phyloP scores from a whole-genome alignment of 35 echinoderm and acorn worm genomes.

The Ptychodera flava region DNA sequence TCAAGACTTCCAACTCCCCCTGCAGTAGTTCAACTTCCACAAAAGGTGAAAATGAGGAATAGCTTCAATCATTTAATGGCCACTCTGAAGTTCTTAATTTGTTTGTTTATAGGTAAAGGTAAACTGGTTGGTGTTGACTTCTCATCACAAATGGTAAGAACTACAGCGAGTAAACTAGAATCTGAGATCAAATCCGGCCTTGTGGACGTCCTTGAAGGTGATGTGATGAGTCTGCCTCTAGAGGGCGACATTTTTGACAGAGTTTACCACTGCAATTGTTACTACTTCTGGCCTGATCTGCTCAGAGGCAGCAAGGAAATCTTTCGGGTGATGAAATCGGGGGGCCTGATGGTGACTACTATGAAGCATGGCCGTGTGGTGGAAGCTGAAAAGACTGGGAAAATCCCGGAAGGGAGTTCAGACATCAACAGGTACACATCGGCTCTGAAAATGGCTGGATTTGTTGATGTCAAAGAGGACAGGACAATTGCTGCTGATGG shows the following conservation, averaged over 20 bases:
- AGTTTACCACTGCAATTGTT: conserved; percentile 77
- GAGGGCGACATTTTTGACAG: conserved; percentile 49
- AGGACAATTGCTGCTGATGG: no score
- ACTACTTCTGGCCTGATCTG: conserved; percentile 89
- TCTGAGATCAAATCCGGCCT: conserved; percentile 36
- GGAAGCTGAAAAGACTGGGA: conserved; percentile 7
- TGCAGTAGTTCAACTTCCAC: no score
- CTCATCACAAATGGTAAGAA: conserved; percentile 51
- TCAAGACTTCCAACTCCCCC: no score
- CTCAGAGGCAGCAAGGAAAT: conserved; percentile 26
- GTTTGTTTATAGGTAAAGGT: conserved; percentile 45
- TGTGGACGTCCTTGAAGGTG: conserved; percentile 44
- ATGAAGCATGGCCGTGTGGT: conserved; percentile 13
- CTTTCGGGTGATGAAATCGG: conserved; percentile 54
- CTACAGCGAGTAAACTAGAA: conserved; percentile 19
- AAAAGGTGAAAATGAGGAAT: no score
- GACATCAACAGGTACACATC: conserved; percentile 54
- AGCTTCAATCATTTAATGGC: no score
- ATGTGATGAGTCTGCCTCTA: conserved; percentile 55
- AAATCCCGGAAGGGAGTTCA: conserved; percentile 8
- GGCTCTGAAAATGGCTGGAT: conserved; percentile 29
- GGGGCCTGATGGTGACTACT: conserved; percentile 56
- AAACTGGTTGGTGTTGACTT: conserved; percentile 73
- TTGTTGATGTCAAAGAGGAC: conserved; percentile 44
- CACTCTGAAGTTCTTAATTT: no score